Percentiles rank a stretch among this genome's conserved stretches.
phyloP scores from a whole-genome alignment of 2,888 invertebrate genomes.

The Herminia tarsipennalis region DNA sequence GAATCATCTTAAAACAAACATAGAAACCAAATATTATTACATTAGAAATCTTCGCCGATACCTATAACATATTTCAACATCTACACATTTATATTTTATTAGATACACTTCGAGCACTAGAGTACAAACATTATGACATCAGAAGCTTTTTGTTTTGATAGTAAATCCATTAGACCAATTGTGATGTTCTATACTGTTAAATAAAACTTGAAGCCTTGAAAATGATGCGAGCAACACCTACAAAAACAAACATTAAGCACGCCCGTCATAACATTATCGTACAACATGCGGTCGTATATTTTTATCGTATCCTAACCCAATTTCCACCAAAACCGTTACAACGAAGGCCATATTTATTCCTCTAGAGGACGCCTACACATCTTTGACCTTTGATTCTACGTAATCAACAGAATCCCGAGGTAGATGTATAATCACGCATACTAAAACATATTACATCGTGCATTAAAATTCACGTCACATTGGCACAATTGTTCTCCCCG shows the following conservation, averaged over 20 bases:
- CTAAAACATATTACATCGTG: constrained; percentile 8
- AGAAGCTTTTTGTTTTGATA: no score
- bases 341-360: not conserved
- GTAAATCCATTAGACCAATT: no score
- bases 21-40: no score
- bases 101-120: no score
- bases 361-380: not conserved
- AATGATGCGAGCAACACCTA: no score
- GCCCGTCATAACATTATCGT: not conserved
- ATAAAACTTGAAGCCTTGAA: no score
- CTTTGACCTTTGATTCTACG: not conserved
- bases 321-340: not conserved
- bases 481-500: constrained; percentile 28
- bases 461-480: constrained; percentile 41
- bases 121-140: no score
- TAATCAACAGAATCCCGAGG: not conserved
- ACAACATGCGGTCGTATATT: not conserved
- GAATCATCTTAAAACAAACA: no score
- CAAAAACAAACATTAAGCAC: not conserved
- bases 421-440: not conserved
- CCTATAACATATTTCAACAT: no score
- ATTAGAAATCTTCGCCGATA: no score
- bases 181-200: no score
- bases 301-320: constrained; percentile 1
- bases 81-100: no score